These are phyloP conservation scores for Tetragonula clypearis DNA, from an alignment of 1,140 invertebrate genomes.

Conservation along the genomic window DNA sequence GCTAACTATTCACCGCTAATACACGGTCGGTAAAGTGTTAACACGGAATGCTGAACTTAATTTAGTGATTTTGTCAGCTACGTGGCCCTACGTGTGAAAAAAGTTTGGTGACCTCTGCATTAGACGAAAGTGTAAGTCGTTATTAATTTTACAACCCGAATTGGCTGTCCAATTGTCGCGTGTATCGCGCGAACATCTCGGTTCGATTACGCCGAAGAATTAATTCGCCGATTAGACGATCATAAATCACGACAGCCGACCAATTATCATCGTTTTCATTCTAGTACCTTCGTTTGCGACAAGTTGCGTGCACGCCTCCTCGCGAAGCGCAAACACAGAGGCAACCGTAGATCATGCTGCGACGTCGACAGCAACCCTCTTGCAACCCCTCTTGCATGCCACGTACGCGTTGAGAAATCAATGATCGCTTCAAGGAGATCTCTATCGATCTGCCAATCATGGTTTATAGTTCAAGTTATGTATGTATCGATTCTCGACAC, in stretches of 20 bases:
- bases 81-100: too few relatives aligned
- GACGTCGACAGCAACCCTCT: neutral
- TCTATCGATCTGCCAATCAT: too few relatives aligned
- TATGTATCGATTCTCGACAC: neutral
- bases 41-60: too few relatives aligned
- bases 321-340: conserved; percentile 16
- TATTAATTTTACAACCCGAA: too few relatives aligned
- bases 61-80: too few relatives aligned
- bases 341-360: neutral
- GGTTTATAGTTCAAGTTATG: neutral
- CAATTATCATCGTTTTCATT: conserved; percentile 35
- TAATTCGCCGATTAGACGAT: conserved; percentile 9
- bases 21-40: too few relatives aligned
- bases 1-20: too few relatives aligned
- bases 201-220: neutral
- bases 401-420: conserved; percentile 20
- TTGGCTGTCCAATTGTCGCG: too few relatives aligned
- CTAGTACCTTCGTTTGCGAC: conserved; percentile 33
- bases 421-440: conserved; percentile 17
- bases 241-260: conserved; percentile 16
- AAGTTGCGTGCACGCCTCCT: conserved; percentile 10
- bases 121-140: too few relatives aligned
- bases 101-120: too few relatives aligned
- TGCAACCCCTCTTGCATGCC: too few relatives aligned
- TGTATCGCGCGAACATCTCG: neutral